Conservation (phyloP, 2,113 vertebrate species). For the Gavia stellata region DNA sequence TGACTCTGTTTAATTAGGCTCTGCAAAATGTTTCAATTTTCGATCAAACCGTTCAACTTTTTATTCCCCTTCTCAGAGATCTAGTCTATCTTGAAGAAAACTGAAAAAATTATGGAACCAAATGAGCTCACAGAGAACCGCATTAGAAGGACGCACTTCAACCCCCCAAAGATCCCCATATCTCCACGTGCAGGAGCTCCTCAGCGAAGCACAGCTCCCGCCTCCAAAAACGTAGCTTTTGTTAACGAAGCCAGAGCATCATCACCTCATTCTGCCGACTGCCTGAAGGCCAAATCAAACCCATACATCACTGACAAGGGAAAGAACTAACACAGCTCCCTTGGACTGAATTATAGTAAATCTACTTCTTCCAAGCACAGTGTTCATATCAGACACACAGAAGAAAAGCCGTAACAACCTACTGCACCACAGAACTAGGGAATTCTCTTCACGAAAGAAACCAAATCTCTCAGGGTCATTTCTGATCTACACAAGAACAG, state of each 20-base stretch:
- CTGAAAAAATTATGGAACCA: neutral
- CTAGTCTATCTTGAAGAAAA: neutral
- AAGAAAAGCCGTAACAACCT: neutral
- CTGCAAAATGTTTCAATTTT: neutral
- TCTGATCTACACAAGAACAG: neutral
- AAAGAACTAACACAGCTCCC: neutral
- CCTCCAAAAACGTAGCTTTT: neutral
- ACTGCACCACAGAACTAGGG: neutral
- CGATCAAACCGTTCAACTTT: neutral
- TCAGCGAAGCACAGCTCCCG: neutral
- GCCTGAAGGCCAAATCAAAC: neutral
- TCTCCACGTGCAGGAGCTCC: neutral
- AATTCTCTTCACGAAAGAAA: neutral
- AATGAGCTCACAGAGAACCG: neutral
- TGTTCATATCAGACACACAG: neutral
- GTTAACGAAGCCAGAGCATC: neutral
- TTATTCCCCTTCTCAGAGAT: neutral
- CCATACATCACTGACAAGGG: neutral
- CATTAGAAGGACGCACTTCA: neutral
- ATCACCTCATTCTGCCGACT: neutral
- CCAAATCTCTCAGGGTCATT: neutral
- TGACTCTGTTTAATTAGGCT: neutral
- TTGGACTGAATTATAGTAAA: neutral
- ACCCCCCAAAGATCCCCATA: too few species aligned
- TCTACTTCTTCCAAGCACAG: neutral